Conservation (phyloP, 2,888 invertebrate genomes). For the Hipparchia semele region DNA sequence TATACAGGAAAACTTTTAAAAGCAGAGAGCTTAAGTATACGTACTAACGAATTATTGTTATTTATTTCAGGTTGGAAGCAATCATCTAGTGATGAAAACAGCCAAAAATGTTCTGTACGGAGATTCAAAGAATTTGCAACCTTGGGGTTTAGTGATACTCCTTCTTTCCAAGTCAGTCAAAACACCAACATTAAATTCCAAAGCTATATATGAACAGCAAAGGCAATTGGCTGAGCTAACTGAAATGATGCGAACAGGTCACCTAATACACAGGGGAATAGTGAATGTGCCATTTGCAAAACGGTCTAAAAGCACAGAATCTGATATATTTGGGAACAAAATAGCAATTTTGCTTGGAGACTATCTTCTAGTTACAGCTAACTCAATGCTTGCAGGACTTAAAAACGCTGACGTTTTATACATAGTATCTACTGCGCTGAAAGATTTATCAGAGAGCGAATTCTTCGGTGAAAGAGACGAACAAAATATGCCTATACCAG, state of each 20-base stretch:
- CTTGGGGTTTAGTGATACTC: slow-evolving; percentile 92
- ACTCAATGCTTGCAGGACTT: slow-evolving; percentile 90
- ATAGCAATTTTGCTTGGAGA: slow-evolving; percentile 94
- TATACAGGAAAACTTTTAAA: too few species aligned
- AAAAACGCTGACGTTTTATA: slow-evolving; percentile 89
- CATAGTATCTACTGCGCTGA: slow-evolving; percentile 90
- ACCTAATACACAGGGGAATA: slow-evolving; percentile 89
- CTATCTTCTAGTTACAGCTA: slow-evolving; percentile 91
- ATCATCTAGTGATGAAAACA: slow-evolving; percentile 93
- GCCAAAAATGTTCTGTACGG: slow-evolving; percentile 92
- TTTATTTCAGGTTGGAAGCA: slow-evolving; percentile 87
- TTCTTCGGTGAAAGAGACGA: slow-evolving; percentile 90
- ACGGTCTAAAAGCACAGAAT: slow-evolving; percentile 84
- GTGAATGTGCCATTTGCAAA: slow-evolving; percentile 78
- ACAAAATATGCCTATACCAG: slow-evolving; percentile 89
- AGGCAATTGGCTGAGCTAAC: slow-evolving; percentile 85
- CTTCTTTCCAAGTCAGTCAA: slow-evolving; percentile 89
- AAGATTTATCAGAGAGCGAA: slow-evolving; percentile 92
- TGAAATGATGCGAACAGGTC: slow-evolving; percentile 94
- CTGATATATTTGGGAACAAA: slow-evolving; percentile 94
- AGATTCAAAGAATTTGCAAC: slow-evolving; percentile 92
- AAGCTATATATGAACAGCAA: slow-evolving; percentile 82
- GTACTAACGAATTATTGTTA: background rate
- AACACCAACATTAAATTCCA: slow-evolving; percentile 84
- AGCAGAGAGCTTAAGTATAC: too few species aligned